Percentiles rank a stretch among this genome's conserved stretches.
These are phyloP conservation scores for Torymus auratus DNA, from an alignment of 2,888 invertebrate species.

Conservation along the genomic window DNA sequence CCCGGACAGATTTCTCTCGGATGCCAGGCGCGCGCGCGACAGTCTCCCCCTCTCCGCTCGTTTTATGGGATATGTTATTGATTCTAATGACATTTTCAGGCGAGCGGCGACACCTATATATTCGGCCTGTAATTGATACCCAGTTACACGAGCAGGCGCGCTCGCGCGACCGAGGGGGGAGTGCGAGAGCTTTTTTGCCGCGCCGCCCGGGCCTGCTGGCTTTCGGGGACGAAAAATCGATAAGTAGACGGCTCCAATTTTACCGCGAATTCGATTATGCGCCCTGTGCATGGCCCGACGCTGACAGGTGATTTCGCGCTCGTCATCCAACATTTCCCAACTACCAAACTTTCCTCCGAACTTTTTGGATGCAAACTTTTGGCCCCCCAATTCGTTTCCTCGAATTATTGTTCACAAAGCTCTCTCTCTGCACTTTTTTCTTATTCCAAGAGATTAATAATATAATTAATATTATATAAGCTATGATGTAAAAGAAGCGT, in stretches of 20 bases:
- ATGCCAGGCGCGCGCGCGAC: not conserved
- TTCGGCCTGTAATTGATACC: conserved; percentile 71
- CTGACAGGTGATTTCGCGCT: conserved; percentile 55
- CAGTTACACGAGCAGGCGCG: conserved; percentile 60
- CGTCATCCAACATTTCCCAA: conserved; percentile 34
- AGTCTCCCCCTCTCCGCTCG: not conserved
- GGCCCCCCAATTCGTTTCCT: not conserved
- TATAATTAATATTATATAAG: too few species aligned
- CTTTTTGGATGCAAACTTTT: conserved; percentile 21
- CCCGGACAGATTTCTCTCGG: conserved; percentile 20
- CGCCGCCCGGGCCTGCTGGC: not conserved
- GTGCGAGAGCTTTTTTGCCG: conserved; percentile 2
- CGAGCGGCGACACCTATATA: conserved; percentile 67
- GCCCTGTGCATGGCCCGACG: not conserved
- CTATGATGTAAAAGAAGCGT: too few species aligned
- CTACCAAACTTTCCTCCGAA: conserved; percentile 25
- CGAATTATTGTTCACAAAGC: too few species aligned
- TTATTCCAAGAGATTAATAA: too few species aligned
- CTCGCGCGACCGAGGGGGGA: conserved; percentile 16
- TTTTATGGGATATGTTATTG: conserved; percentile 66
- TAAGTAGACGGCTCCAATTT: conserved; percentile 51
- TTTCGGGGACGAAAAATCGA: conserved; percentile 49
- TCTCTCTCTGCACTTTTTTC: too few species aligned
- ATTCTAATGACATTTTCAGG: conserved; percentile 75
- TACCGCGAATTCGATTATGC: conserved; percentile 49